A percentile compares a stretch with the other conserved stretches of the same genome.
Evolutionary conservation across 2,888 invertebrate species (phyloP).

Genomic region (Rotaria magnacalcarata): DNA sequence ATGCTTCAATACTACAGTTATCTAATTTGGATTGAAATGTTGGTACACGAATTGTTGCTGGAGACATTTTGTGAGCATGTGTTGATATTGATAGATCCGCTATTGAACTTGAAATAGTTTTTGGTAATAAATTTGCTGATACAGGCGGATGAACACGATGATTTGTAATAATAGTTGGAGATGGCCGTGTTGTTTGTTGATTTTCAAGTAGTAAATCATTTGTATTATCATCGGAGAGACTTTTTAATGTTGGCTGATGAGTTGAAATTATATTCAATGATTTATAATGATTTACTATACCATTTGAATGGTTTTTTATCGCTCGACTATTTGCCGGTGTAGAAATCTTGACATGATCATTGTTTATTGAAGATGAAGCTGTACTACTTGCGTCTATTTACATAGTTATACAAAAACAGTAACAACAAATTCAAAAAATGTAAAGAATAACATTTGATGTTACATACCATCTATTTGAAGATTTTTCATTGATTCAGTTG

Average conservation of each 20-base stretch:
- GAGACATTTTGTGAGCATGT: not conserved
- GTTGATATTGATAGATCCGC: not conserved
- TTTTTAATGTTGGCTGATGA: not conserved
- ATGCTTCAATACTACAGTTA: constrained; percentile 20
- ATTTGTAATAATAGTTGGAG: not conserved
- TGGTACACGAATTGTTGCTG: no score
- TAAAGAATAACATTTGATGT: not conserved
- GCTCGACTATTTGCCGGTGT: not conserved
- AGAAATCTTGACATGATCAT: not conserved
- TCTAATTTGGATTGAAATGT: constrained; percentile 8
- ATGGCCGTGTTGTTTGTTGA: not conserved
- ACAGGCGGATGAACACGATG: not conserved
- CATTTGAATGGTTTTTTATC: not conserved
- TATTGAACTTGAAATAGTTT: not conserved
- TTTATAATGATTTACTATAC: not conserved
- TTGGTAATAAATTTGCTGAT: not conserved
- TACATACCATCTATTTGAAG: not conserved
- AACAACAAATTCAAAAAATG: no score
- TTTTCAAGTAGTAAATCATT: not conserved
- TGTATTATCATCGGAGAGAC: not conserved
- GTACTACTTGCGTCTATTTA: not conserved
- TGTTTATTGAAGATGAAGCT: not conserved
- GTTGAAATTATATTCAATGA: not conserved
- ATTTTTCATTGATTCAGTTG: not conserved
- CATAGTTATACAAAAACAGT: not conserved